Base-by-base conservation (phyloP, 2,888 invertebrate species). In the Palloptera scutellata region DNA sequence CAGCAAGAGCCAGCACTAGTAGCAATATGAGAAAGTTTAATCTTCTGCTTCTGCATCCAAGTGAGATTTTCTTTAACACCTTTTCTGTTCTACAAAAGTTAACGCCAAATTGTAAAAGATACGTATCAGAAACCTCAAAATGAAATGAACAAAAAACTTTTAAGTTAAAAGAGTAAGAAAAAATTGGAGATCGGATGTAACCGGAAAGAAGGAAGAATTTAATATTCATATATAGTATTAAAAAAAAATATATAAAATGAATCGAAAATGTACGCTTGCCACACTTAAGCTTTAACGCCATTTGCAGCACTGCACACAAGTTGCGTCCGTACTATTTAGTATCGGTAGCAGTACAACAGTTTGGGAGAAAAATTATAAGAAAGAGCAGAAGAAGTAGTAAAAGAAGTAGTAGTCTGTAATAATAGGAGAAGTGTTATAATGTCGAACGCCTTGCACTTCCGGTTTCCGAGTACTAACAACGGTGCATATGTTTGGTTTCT, bases 1-100 rank as follows among this genome's bases (percentile, higher is more conserved):
- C 13, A 41, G 19, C 40, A 58, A 58, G 6, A 58, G n/a, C 11
- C 43, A 4, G n/a, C 3, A 11, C 43, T n/a, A 5, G 17, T 4
- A 54, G 10, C 41, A 20, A n/a, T 30, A 45, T 65, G 60, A 19
- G 20, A 67, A 67, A 63, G 67, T 67, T 67, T 67, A 67, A 67
- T 67, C 67, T 67, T 58, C 58, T 52, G 58, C 52, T 67, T 43
- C 62, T 53, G 55, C 64, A 30, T 10, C 30, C 30, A 30, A 30
- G 30, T 30, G 30, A 30, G 6, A 30, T 30, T 30, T 30, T 30
- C 15, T 48, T 48, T 48, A 15, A 13, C 51, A 15, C 51, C 51
- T 48, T 48, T 30, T 30, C 6, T 30, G 3, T 30, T 15, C 48
- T 5, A 15, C 48, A 15, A 48, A 48, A n/a, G 15, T 48, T 13